A percentile compares a stretch with the other conserved stretches of the same genome.
Conservation (phyloP, 2,888 invertebrate genomes). For the Helleia helle region DNA sequence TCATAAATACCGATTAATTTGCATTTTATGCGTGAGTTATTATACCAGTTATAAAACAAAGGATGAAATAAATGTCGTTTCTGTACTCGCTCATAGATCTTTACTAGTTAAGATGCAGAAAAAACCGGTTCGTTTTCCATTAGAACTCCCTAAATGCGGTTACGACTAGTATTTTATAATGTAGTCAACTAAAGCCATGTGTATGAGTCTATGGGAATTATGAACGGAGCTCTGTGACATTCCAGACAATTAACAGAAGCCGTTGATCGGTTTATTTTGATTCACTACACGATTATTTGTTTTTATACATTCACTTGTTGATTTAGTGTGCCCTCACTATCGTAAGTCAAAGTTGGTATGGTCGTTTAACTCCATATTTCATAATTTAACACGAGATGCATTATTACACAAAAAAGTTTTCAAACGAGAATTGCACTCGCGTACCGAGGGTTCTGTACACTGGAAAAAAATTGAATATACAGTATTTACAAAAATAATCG, state of each 20-base stretch:
- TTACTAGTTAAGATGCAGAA: slow-evolving; percentile 32
- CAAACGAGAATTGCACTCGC: no score
- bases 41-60: slow-evolving; percentile 2
- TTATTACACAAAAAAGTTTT: no score
- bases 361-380: no score
- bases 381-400: no score
- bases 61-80: slow-evolving; percentile 3
- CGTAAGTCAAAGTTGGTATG: no score
- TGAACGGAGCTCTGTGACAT: slow-evolving; percentile 28
- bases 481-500: no score
- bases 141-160: slow-evolving; percentile 46
- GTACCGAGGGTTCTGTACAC: no score
- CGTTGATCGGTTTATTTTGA: slow-evolving; percentile 23
- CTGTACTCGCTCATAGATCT: slow-evolving; percentile 29
- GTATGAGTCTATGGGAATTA: slow-evolving; percentile 14
- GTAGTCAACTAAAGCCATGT: slow-evolving; percentile 9
- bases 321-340: no score
- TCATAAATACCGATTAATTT: no score
- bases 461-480: no score
- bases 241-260: slow-evolving; percentile 48
- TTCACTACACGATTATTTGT: slow-evolving; percentile 2
- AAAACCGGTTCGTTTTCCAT: slow-evolving; percentile 43
- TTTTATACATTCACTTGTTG: no score
- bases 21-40: neutral
- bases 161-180: slow-evolving; percentile 32